Conservation (phyloP, 2,113 vertebrate genomes). For the Phoxinus phoxinus region DNA sequence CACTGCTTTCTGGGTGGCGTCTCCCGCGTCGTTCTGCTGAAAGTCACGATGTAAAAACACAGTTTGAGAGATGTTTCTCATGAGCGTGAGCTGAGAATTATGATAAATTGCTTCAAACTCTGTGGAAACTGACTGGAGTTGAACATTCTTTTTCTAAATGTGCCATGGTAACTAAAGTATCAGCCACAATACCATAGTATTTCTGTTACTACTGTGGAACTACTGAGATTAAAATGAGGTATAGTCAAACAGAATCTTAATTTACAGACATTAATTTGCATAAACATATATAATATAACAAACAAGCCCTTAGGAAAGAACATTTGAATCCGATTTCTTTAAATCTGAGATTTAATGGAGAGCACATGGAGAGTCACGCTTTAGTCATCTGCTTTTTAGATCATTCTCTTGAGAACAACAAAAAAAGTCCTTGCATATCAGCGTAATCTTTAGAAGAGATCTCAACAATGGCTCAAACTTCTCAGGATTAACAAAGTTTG, state of each 20-base stretch:
- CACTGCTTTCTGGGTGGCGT: constrained; percentile 55
- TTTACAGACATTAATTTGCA: background rate
- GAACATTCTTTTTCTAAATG: background rate
- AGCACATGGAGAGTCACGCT: background rate
- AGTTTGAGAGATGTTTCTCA: constrained; percentile 10
- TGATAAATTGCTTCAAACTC: constrained; percentile 3
- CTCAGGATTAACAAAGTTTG: background rate
- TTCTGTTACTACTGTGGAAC: background rate
- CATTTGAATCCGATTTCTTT: background rate
- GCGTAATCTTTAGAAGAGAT: background rate
- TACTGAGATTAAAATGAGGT: background rate
- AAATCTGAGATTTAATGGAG: background rate
- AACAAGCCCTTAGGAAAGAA: background rate
- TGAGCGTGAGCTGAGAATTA: background rate
- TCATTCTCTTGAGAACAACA: background rate
- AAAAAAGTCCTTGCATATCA: background rate
- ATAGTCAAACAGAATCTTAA: background rate
- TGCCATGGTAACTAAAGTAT: background rate
- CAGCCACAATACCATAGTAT: background rate
- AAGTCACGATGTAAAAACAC: constrained; percentile 47
- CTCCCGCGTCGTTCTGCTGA: constrained; percentile 43
- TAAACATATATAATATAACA: background rate
- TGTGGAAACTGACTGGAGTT: background rate
- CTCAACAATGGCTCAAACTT: background rate
- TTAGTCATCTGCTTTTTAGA: background rate